These are phyloP conservation scores for Sycophila texana DNA, from an alignment of 2,888 invertebrate species.

Conservation along the genomic window DNA sequence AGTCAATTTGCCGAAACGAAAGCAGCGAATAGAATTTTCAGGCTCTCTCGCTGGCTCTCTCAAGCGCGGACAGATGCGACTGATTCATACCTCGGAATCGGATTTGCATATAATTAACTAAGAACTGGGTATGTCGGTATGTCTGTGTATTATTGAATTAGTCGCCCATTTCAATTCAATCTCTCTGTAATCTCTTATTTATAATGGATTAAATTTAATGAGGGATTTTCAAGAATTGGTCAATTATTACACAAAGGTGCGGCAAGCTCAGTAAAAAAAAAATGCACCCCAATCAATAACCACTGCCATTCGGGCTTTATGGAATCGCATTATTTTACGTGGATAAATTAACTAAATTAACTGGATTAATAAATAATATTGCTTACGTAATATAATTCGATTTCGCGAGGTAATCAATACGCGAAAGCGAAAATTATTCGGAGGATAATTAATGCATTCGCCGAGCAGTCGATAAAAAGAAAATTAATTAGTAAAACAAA, in stretches of 20 bases:
- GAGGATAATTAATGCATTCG: too few species aligned
- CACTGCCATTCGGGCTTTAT: too few species aligned
- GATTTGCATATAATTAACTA: conserved; percentile 50
- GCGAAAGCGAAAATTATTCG: too few species aligned
- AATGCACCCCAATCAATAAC: too few species aligned
- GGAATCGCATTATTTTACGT: too few species aligned
- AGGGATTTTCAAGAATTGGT: conserved; percentile 13
- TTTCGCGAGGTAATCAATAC: too few species aligned
- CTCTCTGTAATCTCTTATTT: conserved; percentile 20
- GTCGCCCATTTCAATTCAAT: conserved; percentile 24
- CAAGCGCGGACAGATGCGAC: conserved; percentile 9
- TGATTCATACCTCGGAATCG: conserved; percentile 44
- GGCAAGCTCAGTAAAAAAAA: too few species aligned
- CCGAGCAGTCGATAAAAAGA: too few species aligned
- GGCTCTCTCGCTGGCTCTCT: neutral
- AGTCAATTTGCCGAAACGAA: conserved; percentile 27
- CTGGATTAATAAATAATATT: too few species aligned
- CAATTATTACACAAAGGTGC: neutral
- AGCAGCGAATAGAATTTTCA: conserved; percentile 36
- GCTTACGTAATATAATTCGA: too few species aligned
- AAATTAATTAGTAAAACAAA: too few species aligned
- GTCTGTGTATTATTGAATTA: conserved; percentile 27
- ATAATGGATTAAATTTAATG: conserved; percentile 37
- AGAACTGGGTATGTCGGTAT: neutral
- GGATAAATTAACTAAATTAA: neutral